phyloP scores from a whole-genome alignment of 2,113 vertebrate species.

The Synchiropus splendidus region DNA sequence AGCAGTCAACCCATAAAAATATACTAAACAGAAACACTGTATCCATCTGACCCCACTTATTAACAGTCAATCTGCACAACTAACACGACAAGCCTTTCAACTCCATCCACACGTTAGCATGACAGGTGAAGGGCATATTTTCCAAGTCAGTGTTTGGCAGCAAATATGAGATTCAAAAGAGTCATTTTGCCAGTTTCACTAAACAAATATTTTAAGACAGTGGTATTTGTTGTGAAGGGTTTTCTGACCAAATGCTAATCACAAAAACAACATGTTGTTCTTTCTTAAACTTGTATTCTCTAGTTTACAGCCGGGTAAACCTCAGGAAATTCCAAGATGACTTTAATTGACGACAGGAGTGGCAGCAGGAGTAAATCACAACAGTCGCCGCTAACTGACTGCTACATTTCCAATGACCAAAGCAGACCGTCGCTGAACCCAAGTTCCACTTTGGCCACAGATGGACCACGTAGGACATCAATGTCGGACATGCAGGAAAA shows the following conservation, averaged over 20 bases:
- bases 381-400: constrained; percentile 32
- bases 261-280: neutral
- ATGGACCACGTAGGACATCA: constrained; percentile 22
- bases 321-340: constrained; percentile 11
- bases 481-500: constrained; percentile 36
- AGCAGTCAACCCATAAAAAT: too few species aligned
- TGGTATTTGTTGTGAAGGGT: too few species aligned
- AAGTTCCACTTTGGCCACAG: constrained; percentile 6
- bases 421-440: constrained; percentile 17
- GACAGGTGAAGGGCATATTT: too few species aligned
- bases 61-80: too few species aligned
- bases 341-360: constrained; percentile 12
- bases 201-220: too few species aligned
- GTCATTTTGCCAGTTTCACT: too few species aligned
- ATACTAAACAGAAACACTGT: too few species aligned
- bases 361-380: constrained; percentile 29
- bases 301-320: neutral
- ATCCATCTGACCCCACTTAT: too few species aligned
- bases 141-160: too few species aligned
- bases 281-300: neutral
- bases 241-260: neutral
- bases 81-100: too few species aligned
- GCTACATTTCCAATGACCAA: constrained; percentile 9
- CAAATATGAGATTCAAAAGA: too few species aligned
- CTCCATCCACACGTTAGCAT: too few species aligned